Evolutionary conservation across 2,797 vertebrate species (phyloP).

Genomic region (Tenualosa ilisha): DNA sequence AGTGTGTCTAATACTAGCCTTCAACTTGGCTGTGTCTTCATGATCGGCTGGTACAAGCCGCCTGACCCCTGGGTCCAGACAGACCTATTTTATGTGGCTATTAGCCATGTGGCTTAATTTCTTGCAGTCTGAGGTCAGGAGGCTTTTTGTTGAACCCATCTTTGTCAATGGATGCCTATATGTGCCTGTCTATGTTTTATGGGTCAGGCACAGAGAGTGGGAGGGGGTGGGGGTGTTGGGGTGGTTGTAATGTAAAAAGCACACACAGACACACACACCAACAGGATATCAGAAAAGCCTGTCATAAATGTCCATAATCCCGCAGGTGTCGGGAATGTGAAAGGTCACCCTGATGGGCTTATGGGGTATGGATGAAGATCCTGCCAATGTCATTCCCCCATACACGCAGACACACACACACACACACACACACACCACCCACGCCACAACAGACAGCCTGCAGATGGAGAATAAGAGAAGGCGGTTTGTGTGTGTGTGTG

Average conservation of each 20-base stretch:
- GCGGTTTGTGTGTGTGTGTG: not conserved
- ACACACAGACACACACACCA: constrained; percentile 18
- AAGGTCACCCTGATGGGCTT: not conserved
- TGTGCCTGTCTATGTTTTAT: not conserved
- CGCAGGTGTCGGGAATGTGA: not conserved
- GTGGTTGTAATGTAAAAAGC: not conserved
- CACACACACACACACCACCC: not conserved
- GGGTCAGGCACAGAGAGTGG: not conserved
- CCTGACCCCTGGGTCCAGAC: too few species aligned
- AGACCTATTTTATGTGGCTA: not conserved
- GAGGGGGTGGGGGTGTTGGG: not conserved
- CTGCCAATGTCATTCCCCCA: not conserved
- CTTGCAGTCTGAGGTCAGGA: not conserved
- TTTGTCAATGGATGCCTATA: not conserved
- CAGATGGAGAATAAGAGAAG: not conserved
- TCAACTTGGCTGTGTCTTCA: not conserved
- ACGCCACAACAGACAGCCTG: not conserved
- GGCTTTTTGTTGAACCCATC: not conserved
- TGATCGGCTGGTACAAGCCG: too few species aligned
- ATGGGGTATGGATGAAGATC: not conserved
- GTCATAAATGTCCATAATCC: constrained; percentile 4
- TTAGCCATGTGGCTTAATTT: not conserved
- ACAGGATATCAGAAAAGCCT: not conserved
- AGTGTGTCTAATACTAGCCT: not conserved
- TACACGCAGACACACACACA: constrained; percentile 1